A percentile compares a stretch with the other conserved stretches of the same genome.
Evolutionary conservation across 2,113 vertebrate genomes (phyloP).

Genomic region (Recurvirostra avosetta): DNA sequence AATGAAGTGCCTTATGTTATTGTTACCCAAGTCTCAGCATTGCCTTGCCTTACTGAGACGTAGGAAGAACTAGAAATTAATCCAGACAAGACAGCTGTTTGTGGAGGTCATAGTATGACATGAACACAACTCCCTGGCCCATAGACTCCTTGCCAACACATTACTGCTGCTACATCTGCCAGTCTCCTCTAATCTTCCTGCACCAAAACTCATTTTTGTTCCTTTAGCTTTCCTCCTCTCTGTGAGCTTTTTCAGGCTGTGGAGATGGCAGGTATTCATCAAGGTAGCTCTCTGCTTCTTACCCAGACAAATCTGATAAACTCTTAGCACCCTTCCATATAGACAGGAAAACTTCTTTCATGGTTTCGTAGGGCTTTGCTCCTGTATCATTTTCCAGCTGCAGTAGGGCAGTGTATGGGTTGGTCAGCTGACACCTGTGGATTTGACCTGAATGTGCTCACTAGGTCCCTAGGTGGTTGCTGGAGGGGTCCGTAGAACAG

Average conservation of each 20-base stretch:
- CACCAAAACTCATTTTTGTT: neutral
- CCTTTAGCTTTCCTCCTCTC: neutral
- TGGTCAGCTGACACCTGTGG: neutral
- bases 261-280: neutral
- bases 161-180: neutral
- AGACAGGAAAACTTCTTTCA: neutral
- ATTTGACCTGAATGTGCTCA: neutral
- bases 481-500: neutral
- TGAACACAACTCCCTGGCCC: neutral
- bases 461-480: neutral
- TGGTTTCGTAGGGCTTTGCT: neutral
- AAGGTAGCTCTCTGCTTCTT: neutral
- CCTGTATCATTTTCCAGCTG: neutral
- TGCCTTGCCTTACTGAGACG: neutral
- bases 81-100: neutral
- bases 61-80: neutral
- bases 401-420: neutral
- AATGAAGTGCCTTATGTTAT: neutral
- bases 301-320: neutral
- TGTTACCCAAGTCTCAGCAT: rapidly evolving
- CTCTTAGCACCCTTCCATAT: neutral
- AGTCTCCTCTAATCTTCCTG: neutral
- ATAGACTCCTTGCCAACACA: neutral
- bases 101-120: neutral
- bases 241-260: neutral